Conservation (phyloP, 2,113 vertebrate species). For the Eudyptes chrysolophus region DNA sequence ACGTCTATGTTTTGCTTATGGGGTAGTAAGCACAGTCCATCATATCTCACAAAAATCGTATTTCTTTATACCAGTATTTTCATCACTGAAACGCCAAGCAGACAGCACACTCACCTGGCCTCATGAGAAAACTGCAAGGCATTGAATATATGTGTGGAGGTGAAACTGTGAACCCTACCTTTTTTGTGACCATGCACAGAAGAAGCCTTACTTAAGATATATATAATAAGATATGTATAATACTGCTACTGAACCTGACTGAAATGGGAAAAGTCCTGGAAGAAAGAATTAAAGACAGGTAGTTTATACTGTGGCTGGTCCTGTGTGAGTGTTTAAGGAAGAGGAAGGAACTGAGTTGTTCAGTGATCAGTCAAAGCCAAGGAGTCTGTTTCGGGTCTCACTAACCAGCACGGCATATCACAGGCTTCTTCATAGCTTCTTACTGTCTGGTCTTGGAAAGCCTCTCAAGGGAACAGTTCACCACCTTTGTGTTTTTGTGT, state of each 20-base stretch:
- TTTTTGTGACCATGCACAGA: background rate
- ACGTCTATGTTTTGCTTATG: background rate
- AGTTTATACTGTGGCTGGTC: background rate
- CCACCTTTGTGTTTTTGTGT: background rate
- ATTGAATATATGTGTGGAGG: background rate
- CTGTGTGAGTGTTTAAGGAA: background rate
- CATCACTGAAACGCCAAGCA: slow-evolving; percentile 13
- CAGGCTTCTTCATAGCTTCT: background rate
- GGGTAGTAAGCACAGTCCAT: background rate
- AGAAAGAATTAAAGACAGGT: background rate
- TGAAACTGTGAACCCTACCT: background rate
- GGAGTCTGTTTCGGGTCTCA: background rate
- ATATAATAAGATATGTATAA: background rate
- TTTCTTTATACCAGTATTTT: background rate
- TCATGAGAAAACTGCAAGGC: slow-evolving; percentile 34
- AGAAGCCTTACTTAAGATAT: background rate
- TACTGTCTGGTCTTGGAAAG: background rate
- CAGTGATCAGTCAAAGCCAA: background rate
- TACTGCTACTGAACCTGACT: background rate
- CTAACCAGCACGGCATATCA: background rate
- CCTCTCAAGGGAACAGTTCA: background rate
- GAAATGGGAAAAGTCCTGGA: background rate
- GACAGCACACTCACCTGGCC: slow-evolving; percentile 68
- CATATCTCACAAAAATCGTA: background rate
- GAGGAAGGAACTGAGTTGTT: background rate